These are phyloP conservation scores for Erythrocercus mccallii DNA, from an alignment of 2,113 vertebrate species.

Conservation along the genomic window DNA sequence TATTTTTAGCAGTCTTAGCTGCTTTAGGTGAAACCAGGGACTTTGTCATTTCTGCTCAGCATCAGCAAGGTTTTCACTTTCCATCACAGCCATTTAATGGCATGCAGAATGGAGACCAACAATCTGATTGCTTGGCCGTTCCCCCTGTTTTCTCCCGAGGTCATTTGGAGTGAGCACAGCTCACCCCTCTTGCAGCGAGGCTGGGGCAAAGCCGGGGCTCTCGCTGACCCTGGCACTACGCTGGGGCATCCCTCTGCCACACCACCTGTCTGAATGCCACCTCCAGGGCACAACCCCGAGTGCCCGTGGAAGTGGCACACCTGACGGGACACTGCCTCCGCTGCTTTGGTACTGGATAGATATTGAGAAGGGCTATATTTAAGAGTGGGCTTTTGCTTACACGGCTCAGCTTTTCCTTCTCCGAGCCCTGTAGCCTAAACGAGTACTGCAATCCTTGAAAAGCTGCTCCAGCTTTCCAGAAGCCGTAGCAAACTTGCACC, in stretches of 20 bases:
- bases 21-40: constrained; percentile 11
- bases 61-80: constrained; percentile 22
- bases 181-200: background rate
- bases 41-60: constrained; percentile 52
- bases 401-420: background rate
- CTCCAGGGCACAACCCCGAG: background rate
- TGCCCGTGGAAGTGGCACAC: background rate
- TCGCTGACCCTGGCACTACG: background rate
- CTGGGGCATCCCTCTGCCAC: background rate
- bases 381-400: background rate
- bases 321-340: background rate
- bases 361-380: background rate
- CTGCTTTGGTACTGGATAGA: background rate
- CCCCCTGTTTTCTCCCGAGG: background rate
- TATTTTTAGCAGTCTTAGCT: constrained; percentile 22
- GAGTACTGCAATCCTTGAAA: accelerated
- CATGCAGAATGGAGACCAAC: background rate
- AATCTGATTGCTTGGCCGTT: background rate
- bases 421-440: background rate
- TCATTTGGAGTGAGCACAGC: background rate
- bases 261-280: background rate
- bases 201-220: background rate
- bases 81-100: constrained; percentile 1
- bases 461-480: background rate
- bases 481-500: constrained; percentile 16